These are phyloP conservation scores for Anas platyrhynchos DNA, from an alignment of 2,113 vertebrate species.

Conservation along the genomic window DNA sequence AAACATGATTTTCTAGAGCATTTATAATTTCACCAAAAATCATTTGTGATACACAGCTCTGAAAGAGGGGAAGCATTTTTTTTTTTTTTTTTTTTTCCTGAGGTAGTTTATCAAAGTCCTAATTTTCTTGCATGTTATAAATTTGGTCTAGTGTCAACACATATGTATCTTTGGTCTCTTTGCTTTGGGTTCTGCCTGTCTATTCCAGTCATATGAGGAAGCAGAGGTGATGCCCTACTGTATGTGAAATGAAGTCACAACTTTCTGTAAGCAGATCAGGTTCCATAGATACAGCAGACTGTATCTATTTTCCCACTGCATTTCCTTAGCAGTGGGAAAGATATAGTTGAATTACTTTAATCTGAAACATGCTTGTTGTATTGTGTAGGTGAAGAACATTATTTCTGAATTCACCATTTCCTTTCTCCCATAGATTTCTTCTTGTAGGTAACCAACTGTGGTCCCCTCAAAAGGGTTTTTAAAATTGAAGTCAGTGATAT, in stretches of 20 bases:
- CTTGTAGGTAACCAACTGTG: not conserved
- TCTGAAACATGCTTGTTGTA: not conserved
- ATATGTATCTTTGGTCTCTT: accelerated
- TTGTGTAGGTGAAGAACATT: not conserved
- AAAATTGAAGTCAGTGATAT: not conserved
- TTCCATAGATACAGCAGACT: accelerated
- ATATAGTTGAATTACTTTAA: not conserved
- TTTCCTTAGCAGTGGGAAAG: not conserved
- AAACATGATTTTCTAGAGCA: not conserved
- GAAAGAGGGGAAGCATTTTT: not conserved
- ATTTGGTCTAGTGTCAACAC: not conserved
- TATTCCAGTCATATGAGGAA: too few species aligned
- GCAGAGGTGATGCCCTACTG: not conserved
- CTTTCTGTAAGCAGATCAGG: not conserved
- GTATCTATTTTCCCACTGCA: too few species aligned
- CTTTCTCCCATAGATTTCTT: not conserved
- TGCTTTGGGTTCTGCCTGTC: not conserved
- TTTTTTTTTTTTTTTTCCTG: not conserved
- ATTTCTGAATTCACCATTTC: not conserved
- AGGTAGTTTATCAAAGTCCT: not conserved
- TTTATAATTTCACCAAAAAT: not conserved
- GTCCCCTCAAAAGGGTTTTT: not conserved
- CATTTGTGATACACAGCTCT: not conserved
- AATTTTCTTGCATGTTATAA: not conserved
- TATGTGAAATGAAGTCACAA: not conserved